Percentiles rank a stretch among this genome's conserved stretches.
Evolutionary conservation across 2,797 vertebrate genomes (phyloP).

Genomic region (Leuciscus waleckii): DNA sequence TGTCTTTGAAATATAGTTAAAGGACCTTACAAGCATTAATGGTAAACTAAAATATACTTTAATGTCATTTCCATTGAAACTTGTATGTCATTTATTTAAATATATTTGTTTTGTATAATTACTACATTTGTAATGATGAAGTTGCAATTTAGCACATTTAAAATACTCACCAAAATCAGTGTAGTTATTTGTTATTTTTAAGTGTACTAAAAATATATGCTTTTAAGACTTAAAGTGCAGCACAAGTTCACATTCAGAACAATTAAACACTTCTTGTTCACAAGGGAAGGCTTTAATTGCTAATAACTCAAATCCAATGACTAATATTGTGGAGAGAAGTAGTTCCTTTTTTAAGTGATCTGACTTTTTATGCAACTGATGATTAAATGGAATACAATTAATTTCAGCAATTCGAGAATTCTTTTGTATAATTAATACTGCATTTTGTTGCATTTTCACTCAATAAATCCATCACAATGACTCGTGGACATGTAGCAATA

Average conservation of each 20-base stretch:
- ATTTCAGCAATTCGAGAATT: not conserved
- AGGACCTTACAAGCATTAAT: not conserved
- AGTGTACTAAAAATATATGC: not conserved
- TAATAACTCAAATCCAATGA: not conserved
- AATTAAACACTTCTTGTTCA: not conserved
- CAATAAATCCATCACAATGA: not conserved
- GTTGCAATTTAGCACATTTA: not conserved
- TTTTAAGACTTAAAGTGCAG: not conserved
- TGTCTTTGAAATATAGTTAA: not conserved
- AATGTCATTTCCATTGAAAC: not conserved
- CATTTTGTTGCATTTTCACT: not conserved
- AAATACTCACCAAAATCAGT: no score
- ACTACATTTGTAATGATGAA: not conserved
- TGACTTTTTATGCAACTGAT: not conserved
- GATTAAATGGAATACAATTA: not conserved
- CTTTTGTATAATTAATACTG: not conserved
- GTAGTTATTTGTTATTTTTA: no score
- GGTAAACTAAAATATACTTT: not conserved
- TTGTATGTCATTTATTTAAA: not conserved
- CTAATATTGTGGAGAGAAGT: not conserved
- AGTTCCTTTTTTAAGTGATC: not conserved
- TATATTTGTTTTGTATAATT: not conserved
- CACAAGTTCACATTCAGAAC: not conserved
- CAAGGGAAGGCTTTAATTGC: not conserved
- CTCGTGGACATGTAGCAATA: not conserved